Conservation (phyloP, 64 coral and sea anemone genomes). For the Dendronephthya gigantea region DNA sequence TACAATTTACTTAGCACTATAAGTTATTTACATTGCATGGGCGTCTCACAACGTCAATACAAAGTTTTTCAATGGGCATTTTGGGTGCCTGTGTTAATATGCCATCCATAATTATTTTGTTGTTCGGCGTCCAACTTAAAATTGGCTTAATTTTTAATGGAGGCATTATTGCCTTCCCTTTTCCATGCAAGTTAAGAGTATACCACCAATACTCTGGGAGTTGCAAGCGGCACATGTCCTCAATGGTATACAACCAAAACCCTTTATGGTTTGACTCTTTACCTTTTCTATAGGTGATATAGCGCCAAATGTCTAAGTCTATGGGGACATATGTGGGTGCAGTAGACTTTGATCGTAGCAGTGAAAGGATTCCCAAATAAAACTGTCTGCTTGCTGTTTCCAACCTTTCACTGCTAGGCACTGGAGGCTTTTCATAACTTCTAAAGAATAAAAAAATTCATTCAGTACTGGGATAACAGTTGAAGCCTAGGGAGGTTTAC, state of each 20-base stretch:
- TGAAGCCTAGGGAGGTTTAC: too few species aligned
- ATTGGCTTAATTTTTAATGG: constrained; percentile 22
- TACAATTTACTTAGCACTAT: too few species aligned
- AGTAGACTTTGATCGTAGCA: neutral
- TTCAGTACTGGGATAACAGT: too few species aligned
- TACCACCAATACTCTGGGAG: constrained; percentile 17
- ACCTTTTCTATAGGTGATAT: neutral
- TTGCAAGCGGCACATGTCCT: constrained; percentile 1
- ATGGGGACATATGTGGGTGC: constrained; percentile 4
- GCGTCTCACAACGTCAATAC: neutral
- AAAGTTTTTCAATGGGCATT: constrained; percentile 1
- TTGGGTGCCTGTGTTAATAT: constrained; percentile 8
- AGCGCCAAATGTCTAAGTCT: constrained; percentile 15
- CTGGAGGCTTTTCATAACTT: too few species aligned
- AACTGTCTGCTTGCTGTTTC: too few species aligned
- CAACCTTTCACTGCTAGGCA: too few species aligned
- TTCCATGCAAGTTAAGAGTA: constrained; percentile 6
- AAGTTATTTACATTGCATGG: neutral
- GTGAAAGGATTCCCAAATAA: too few species aligned
- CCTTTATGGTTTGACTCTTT: neutral
- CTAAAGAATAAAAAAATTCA: too few species aligned
- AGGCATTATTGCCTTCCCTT: constrained; percentile 26
- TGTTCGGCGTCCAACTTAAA: constrained; percentile 13
- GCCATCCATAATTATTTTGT: neutral
- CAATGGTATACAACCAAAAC: neutral